Conservation (phyloP, 2,888 invertebrate genomes). For the Ditylenchus weischeri region DNA sequence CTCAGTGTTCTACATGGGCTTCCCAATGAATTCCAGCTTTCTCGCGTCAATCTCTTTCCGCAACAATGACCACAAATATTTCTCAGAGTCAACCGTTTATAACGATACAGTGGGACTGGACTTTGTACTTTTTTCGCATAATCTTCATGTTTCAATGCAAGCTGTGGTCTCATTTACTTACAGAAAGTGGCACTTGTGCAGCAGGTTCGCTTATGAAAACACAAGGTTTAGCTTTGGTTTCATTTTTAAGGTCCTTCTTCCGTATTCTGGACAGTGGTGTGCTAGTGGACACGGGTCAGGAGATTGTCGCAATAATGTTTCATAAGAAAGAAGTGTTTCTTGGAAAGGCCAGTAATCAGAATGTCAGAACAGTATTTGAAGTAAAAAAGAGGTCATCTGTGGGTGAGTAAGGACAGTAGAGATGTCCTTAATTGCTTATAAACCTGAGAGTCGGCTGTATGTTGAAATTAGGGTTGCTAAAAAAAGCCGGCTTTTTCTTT, state of each 20-base stretch:
- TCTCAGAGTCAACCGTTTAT: not conserved
- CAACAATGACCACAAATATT: constrained; percentile 13
- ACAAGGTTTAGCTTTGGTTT: too few species aligned
- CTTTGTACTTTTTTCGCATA: not conserved
- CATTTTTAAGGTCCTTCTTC: constrained; percentile 9
- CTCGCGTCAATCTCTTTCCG: constrained; percentile 1
- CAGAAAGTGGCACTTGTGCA: not conserved
- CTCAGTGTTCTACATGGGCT: constrained; percentile 12
- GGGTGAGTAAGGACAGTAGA: too few species aligned
- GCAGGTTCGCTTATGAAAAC: not conserved
- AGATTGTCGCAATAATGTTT: constrained; percentile 13
- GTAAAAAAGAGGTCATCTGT: too few species aligned
- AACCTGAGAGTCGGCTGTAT: too few species aligned
- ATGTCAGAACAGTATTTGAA: too few species aligned
- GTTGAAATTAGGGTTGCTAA: too few species aligned
- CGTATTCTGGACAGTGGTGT: constrained; percentile 8
- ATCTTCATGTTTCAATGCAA: not conserved
- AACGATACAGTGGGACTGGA: constrained; percentile 7
- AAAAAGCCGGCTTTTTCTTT: too few species aligned
- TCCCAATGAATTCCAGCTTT: constrained; percentile 5
- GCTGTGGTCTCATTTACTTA: not conserved
- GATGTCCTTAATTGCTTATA: too few species aligned
- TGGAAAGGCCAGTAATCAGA: too few species aligned
- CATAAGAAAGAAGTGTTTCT: not conserved
- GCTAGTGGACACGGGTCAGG: constrained; percentile 11